These are phyloP conservation scores for Epizoanthus stellaris DNA, from an alignment of 92 coral and sea anemone genomes.

Conservation along the genomic window DNA sequence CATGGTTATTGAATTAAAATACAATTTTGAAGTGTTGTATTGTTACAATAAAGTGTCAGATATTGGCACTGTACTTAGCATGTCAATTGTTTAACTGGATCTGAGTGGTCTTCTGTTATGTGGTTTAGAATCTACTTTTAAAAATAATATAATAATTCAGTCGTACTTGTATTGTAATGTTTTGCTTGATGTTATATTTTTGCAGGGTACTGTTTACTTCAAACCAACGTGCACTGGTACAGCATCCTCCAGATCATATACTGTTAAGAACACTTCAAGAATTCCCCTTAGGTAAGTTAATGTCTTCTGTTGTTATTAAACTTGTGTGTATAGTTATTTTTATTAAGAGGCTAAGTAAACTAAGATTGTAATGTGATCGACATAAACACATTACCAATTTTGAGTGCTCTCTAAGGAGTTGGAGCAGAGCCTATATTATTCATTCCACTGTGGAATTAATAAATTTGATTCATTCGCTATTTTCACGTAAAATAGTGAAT, in stretches of 20 bases:
- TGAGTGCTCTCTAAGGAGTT: no score
- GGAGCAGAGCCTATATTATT: no score
- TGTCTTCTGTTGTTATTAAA: neutral
- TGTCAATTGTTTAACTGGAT: no score
- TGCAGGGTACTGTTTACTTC: slow-evolving; percentile 84
- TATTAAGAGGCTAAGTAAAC: neutral
- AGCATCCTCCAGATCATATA: slow-evolving; percentile 69
- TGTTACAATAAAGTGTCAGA: no score
- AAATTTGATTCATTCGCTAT: no score
- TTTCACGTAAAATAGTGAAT: no score
- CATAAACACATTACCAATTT: no score
- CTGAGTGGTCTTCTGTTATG: neutral
- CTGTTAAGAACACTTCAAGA: slow-evolving; percentile 84
- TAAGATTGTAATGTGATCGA: neutral
- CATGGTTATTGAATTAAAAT: no score
- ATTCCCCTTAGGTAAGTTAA: slow-evolving; percentile 79
- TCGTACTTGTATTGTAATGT: neutral
- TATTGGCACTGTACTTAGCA: no score
- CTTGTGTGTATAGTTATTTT: no score
- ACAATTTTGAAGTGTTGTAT: no score
- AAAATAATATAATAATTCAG: neutral
- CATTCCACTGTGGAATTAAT: no score
- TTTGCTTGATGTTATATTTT: neutral
- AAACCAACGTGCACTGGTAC: slow-evolving; percentile 94
- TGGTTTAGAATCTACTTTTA: neutral